A percentile compares a stretch with the other conserved stretches of the same genome.
Evolutionary conservation across 2,888 invertebrate species (phyloP).

Genomic region (Acleris emargana): DNA sequence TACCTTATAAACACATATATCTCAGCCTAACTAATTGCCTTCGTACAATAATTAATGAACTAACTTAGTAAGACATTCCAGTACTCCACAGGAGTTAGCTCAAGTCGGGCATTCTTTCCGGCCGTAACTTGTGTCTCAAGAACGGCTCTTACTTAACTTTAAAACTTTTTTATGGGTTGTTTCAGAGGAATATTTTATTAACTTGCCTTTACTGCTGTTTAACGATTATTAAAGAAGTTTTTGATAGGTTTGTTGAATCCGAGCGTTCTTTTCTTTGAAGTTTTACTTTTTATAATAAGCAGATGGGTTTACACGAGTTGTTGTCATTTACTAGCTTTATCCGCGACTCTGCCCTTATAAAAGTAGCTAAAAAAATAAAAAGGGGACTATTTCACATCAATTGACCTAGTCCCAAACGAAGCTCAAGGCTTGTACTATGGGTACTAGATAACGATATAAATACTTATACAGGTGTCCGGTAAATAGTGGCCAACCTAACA

Average conservation of each 20-base stretch:
- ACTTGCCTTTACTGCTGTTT: conserved; percentile 3
- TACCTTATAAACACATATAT: no score
- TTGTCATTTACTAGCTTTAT: no score
- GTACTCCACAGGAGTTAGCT: background rate
- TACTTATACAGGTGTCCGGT: no score
- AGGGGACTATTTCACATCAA: no score
- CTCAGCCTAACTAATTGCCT: conserved; percentile 1
- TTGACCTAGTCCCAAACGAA: no score
- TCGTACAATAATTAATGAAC: conserved; percentile 14
- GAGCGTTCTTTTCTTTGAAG: background rate
- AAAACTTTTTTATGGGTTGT: conserved; percentile 13
- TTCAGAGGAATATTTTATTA: conserved; percentile 8
- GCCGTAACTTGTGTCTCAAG: conserved; percentile 5
- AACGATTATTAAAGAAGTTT: background rate
- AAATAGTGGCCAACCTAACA: no score
- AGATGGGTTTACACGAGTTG: no score
- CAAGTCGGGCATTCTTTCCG: conserved; percentile 9
- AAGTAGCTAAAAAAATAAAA: no score
- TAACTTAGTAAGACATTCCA: conserved; percentile 8
- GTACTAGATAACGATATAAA: no score
- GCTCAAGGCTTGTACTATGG: no score
- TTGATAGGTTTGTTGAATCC: background rate
- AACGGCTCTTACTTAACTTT: conserved; percentile 1
- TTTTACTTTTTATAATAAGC: no score
- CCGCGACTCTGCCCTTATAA: no score